phyloP scores from a whole-genome alignment of 2,888 invertebrate species.

The Palloptera scutellata region DNA sequence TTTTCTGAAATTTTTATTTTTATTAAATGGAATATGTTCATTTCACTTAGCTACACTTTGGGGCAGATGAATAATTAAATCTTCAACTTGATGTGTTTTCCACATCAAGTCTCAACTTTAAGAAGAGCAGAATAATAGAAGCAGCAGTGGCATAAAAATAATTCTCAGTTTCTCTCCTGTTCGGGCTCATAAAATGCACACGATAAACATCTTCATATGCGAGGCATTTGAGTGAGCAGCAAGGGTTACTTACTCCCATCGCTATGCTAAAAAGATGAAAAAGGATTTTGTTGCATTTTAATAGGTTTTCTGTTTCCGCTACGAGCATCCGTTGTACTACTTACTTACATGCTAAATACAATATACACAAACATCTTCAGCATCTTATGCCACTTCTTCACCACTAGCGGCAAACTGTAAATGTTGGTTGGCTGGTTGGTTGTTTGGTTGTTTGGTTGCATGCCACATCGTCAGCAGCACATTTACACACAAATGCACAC shows the following conservation, averaged over 20 bases:
- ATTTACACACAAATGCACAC: not conserved
- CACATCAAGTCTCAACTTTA: too few species aligned
- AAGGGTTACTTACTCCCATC: not conserved
- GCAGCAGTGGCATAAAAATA: not conserved
- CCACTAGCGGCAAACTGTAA: slow-evolving; percentile 9
- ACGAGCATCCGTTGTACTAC: slow-evolving; percentile 12
- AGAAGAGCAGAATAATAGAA: too few species aligned
- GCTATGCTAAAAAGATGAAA: not conserved
- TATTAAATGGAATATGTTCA: too few species aligned
- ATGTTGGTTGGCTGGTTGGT: not conserved
- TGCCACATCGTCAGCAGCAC: slow-evolving; percentile 6
- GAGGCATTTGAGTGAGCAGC: not conserved
- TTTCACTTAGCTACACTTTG: not conserved
- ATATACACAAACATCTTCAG: not conserved
- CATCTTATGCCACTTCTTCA: slow-evolving; percentile 11
- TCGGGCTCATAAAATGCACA: slow-evolving; percentile 21
- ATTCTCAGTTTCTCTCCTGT: not conserved
- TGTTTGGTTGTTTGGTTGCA: not conserved
- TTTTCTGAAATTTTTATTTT: too few species aligned
- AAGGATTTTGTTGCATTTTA: slow-evolving; percentile 22
- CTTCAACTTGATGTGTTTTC: not conserved
- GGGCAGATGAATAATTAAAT: slow-evolving; percentile 25
- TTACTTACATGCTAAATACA: not conserved
- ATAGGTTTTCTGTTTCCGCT: slow-evolving; percentile 8
- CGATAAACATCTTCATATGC: slow-evolving; percentile 19